Conservation (phyloP, 2,113 vertebrate species). For the Henicopernis longicauda region DNA sequence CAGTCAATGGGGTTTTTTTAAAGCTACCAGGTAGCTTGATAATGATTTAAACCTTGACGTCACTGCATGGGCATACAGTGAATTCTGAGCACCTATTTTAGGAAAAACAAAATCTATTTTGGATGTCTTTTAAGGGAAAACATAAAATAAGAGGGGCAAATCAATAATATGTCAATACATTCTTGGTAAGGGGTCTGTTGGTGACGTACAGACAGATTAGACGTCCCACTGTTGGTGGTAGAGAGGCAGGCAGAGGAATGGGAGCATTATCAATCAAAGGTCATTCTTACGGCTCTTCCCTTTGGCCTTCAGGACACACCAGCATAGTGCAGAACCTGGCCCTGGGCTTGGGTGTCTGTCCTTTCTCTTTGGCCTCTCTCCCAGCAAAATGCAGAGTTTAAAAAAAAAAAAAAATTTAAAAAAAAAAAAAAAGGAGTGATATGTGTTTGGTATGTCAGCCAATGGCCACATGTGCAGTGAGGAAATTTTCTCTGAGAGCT, state of each 20-base stretch:
- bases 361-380: neutral
- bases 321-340: neutral
- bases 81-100: neutral
- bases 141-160: neutral
- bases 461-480: constrained; percentile 63
- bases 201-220: neutral
- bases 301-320: neutral
- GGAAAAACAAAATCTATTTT: neutral
- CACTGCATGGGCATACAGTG: neutral
- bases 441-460: constrained; percentile 48
- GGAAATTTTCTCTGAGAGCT: constrained; percentile 62
- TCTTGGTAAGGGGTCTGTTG: neutral
- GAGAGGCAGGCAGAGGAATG: neutral
- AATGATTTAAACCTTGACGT: neutral
- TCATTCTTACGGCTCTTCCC: neutral
- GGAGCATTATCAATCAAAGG: neutral
- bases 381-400: neutral
- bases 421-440: neutral
- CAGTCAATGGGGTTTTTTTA: neutral
- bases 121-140: neutral
- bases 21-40: neutral
- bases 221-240: neutral
- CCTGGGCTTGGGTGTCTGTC: neutral
- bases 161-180: neutral
- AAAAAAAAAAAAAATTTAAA: neutral